Base-by-base conservation (phyloP, 2,113 vertebrate genomes). In the Lepisosteus osseus region DNA sequence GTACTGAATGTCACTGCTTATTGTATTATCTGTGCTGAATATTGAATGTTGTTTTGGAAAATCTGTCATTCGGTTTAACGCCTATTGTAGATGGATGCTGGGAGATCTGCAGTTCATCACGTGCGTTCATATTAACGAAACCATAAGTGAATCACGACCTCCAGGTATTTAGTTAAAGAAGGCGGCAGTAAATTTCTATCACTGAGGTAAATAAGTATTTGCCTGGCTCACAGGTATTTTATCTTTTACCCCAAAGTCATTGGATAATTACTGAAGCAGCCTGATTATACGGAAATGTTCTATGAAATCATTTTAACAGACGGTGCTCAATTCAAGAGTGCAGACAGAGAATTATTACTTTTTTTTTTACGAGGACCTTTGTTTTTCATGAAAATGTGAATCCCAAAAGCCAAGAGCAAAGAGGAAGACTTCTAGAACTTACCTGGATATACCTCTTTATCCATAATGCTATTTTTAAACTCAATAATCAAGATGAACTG, bases 1-100 rank as follows among this genome's bases (percentile, higher is more conserved):
- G 44, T 41, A 12, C 67, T 8, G 40, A 63, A 73, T 68, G 57
- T 59, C 67, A 65, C 51, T 62, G 44, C n/a, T 70, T 61, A 61
- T 15, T 55, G 65, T 61, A 61, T 13, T 62, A 55, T 44, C 2
- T 61, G 9, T 56, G 61, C 47, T 65, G 45, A 45, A 63, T 64
- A 57, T 3, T 55, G 54, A 74, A 15, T 0, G 54, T 45, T 45
- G 44, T 41, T 42, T 45, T 51, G 5, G 41, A 29, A 73, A 65
- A 65, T 41, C 29, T 29, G 29, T 29, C 29, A 29, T 29, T 29
- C 17, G 40, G 15, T 61, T 61, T 11, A 61, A 29, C 13, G 47
- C 47, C 6, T 5, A 29, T 3, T 45, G 8, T 13, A 42, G 71
- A 14, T 5, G 6, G 12, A 51, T 7, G 12, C 64, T 66, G 9